These are phyloP conservation scores for Sabatieria punctata DNA, from an alignment of 2,888 invertebrate genomes.

Conservation along the genomic window DNA sequence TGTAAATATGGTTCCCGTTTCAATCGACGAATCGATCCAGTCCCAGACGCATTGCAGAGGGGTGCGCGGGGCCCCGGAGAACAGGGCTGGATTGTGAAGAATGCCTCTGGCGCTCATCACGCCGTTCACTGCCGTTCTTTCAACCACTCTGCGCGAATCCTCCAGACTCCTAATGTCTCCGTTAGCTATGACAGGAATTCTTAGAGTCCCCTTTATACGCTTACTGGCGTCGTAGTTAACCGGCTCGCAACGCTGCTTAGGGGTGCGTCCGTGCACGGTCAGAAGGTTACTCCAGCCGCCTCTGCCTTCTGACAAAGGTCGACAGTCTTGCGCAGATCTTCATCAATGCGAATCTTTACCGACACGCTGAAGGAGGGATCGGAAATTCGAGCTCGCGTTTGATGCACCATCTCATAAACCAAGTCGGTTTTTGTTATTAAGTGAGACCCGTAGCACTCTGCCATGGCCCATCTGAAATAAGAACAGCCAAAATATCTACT, in stretches of 20 bases:
- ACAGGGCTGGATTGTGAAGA: constrained; percentile 74
- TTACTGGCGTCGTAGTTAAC: constrained; percentile 51
- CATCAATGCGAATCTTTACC: constrained; percentile 67
- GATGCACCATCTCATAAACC: constrained; percentile 59
- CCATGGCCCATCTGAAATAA: constrained; percentile 56
- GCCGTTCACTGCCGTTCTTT: constrained; percentile 50
- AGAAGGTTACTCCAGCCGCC: constrained; percentile 66
- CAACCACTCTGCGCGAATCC: constrained; percentile 52
- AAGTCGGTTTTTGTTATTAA: constrained; percentile 63
- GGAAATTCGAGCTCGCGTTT: constrained; percentile 55
- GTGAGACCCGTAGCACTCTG: constrained; percentile 70
- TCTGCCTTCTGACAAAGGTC: constrained; percentile 53
- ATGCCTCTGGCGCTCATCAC: constrained; percentile 84
- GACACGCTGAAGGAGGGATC: constrained; percentile 60
- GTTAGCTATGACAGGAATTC: constrained; percentile 73
- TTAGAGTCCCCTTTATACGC: constrained; percentile 51
- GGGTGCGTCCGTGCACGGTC: constrained; percentile 79
- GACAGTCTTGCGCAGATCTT: constrained; percentile 52
- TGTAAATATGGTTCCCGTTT: constrained; percentile 54
- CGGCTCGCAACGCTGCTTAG: constrained; percentile 53
- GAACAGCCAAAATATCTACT: constrained; percentile 1
- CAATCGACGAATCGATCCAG: constrained; percentile 50
- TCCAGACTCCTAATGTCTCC: constrained; percentile 60
- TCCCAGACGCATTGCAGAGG: constrained; percentile 57
- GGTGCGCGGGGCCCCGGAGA: constrained; percentile 51